Percentiles rank a stretch among this genome's conserved stretches.
phyloP scores from a whole-genome alignment of 2,113 vertebrate genomes.

The Ahaetulla prasina region DNA sequence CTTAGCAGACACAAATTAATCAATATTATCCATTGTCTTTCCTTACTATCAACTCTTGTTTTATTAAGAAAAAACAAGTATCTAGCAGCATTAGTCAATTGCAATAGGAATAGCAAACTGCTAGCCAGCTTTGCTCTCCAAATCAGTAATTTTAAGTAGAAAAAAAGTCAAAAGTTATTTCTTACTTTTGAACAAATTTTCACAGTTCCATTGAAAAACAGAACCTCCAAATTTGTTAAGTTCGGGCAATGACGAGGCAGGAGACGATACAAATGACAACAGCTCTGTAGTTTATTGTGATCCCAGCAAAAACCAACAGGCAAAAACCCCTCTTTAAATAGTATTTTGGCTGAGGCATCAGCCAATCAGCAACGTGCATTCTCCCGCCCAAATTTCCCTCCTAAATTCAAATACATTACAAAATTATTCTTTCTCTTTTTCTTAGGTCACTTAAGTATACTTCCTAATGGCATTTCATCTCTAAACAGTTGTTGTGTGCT shows the following conservation, averaged over 20 bases:
- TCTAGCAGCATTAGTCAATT: background rate
- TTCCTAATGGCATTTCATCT: background rate
- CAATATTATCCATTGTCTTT: background rate
- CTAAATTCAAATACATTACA: too few species aligned
- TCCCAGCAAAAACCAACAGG: too few species aligned
- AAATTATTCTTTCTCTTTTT: background rate
- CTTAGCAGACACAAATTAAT: background rate
- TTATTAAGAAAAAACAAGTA: background rate
- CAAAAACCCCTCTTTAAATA: too few species aligned
- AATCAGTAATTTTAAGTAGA: background rate
- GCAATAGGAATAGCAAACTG: background rate
- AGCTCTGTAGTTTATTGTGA: too few species aligned
- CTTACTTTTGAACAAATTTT: background rate
- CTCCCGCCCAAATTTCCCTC: too few species aligned
- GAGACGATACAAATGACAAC: too few species aligned
- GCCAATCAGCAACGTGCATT: too few species aligned
- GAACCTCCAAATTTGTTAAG: too few species aligned
- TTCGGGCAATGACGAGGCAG: too few species aligned
- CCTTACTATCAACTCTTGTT: background rate
- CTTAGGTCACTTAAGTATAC: background rate
- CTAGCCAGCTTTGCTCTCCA: background rate
- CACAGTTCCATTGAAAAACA: background rate
- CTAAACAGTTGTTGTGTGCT: background rate
- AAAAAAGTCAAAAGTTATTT: background rate
- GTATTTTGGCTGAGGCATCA: too few species aligned